Percentiles rank a stretch among this genome's conserved stretches.
Conservation (phyloP, 1,140 invertebrate genomes). For the Hyphantria cunea region DNA sequence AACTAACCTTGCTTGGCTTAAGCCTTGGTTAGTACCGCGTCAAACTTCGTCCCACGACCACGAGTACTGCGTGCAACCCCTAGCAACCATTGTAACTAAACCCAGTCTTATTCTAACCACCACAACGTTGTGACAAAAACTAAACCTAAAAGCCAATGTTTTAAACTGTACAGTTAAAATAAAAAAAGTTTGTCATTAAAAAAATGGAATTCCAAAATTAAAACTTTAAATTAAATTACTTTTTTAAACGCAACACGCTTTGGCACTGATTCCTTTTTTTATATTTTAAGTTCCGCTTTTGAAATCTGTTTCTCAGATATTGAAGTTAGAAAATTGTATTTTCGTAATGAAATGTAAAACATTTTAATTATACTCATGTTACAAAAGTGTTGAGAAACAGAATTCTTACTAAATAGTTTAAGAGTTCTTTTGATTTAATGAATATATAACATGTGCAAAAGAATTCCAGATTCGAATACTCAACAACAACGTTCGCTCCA, state of each 20-base stretch:
- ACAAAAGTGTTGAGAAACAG: neutral
- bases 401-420: neutral
- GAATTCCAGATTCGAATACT: conserved; percentile 5
- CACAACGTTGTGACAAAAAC: conserved; percentile 41
- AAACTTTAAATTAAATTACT: neutral
- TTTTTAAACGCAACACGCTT: conserved; percentile 21
- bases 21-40: conserved; percentile 53
- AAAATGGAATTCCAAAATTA: conserved; percentile 10
- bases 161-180: conserved; percentile 33
- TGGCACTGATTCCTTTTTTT: conserved; percentile 9
- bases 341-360: too few relatives aligned
- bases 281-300: neutral
- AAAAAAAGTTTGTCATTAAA: conserved; percentile 30
- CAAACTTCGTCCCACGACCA: conserved; percentile 41
- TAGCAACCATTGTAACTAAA: conserved; percentile 46
- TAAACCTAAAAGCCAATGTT: conserved; percentile 29
- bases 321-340: neutral
- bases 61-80: conserved; percentile 36
- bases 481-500: neutral
- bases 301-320: neutral
- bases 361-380: neutral
- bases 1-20: conserved; percentile 40
- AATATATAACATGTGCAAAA: neutral
- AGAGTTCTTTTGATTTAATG: neutral
- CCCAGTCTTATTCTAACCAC: conserved; percentile 35